Conservation (phyloP, 2,797 vertebrate species). For the Tragopan temminckii region DNA sequence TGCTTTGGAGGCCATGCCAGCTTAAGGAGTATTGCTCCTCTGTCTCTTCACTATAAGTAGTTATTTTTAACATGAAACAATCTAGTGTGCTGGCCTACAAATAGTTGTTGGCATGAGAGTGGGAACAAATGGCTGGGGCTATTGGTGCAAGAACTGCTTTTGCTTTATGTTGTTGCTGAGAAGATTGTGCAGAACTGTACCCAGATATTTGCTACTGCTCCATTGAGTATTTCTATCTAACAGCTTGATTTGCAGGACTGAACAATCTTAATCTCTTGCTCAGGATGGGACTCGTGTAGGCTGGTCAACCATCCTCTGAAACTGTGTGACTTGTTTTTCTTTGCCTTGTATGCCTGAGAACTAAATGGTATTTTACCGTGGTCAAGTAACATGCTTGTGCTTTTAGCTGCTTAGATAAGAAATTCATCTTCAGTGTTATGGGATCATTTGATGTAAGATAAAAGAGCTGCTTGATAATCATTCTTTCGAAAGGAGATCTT, state of each 20-base stretch:
- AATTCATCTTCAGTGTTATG: background rate
- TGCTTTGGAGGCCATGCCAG: background rate
- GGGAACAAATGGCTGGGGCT: background rate
- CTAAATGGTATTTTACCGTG: background rate
- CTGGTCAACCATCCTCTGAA: background rate
- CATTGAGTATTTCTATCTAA: background rate
- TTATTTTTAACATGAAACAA: background rate
- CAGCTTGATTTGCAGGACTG: background rate
- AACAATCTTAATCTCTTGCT: background rate
- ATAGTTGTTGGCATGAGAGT: background rate
- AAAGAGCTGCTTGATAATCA: background rate
- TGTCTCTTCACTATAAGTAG: background rate
- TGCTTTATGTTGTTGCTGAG: background rate
- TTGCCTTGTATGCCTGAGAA: background rate
- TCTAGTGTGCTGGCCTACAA: background rate
- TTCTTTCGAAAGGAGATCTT: background rate
- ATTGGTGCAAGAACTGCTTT: background rate
- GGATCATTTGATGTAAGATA: background rate
- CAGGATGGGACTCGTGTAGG: rapidly evolving
- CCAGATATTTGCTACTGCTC: background rate
- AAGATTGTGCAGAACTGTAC: background rate
- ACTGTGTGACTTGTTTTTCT: background rate
- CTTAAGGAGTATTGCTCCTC: background rate
- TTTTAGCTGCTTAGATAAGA: background rate
- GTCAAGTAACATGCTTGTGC: background rate